Conservation (phyloP, 1,140 invertebrate species). For the Calliphora vicina region DNA sequence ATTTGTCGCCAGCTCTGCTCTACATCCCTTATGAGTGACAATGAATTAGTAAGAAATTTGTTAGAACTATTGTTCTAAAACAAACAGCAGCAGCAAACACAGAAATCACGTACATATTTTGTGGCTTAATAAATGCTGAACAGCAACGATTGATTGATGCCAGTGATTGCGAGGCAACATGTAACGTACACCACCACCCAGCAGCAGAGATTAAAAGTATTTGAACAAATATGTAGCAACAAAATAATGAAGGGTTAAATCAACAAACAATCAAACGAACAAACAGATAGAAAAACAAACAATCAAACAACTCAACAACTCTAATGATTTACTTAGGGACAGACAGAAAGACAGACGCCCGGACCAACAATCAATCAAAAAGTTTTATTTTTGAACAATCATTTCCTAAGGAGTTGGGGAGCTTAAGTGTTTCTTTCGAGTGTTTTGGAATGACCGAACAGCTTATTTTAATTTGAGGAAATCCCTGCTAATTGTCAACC, state of each 20-base stretch:
- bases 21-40: not conserved
- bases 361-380: not conserved
- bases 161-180: not conserved
- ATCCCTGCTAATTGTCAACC: not conserved
- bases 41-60: constrained; percentile 32
- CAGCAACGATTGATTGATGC: not conserved
- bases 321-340: not conserved
- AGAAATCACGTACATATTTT: not conserved
- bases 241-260: constrained; percentile 31
- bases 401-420: not conserved
- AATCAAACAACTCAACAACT: not conserved
- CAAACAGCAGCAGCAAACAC: not conserved
- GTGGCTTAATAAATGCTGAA: not conserved
- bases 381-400: not conserved
- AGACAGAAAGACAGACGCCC: not conserved
- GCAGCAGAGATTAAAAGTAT: not conserved
- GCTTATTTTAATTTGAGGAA: constrained; percentile 8
- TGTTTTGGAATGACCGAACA: not conserved
- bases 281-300: constrained; percentile 17
- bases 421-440: not conserved
- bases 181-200: not conserved
- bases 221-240: not conserved
- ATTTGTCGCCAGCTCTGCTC: not conserved
- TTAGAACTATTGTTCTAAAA: constrained; percentile 11
- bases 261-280: constrained; percentile 20